These are phyloP conservation scores for Sympetrum striolatum DNA, from an alignment of 2,888 invertebrate genomes.

Conservation along the genomic window DNA sequence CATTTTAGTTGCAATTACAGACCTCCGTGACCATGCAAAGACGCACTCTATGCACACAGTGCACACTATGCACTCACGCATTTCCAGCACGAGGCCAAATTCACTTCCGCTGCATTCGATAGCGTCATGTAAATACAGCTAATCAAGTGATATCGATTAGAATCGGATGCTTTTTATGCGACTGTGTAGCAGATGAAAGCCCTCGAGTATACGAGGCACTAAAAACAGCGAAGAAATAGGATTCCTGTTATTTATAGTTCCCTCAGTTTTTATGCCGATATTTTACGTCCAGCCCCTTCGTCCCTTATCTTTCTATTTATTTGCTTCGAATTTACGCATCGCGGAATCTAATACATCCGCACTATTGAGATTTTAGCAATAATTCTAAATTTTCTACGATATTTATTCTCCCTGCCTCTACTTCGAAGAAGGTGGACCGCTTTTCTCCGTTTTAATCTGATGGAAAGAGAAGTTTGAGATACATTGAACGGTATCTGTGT, in stretches of 20 bases:
- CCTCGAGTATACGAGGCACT: not conserved
- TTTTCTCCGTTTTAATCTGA: not conserved
- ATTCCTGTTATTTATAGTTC: slow-evolving; percentile 5
- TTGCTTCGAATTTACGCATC: not conserved
- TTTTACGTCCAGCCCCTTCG: slow-evolving; percentile 1
- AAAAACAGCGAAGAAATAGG: not conserved
- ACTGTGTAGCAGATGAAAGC: not conserved
- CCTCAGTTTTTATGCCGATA: slow-evolving; percentile 10
- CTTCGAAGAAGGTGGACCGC: no score
- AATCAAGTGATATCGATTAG: not conserved
- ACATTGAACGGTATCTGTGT: not conserved
- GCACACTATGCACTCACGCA: no score
- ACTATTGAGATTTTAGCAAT: not conserved
- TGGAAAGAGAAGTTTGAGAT: not conserved
- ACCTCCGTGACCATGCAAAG: no score
- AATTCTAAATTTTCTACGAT: not conserved
- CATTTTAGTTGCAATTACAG: no score
- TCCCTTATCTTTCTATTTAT: not conserved
- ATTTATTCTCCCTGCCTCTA: no score
- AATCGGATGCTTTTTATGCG: not conserved
- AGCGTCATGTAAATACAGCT: not conserved
- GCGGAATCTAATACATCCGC: not conserved
- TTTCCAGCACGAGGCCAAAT: no score
- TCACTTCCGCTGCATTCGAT: not conserved
- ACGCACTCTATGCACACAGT: no score